phyloP scores from a whole-genome alignment of 2,797 vertebrate genomes.

The Darevskia mixta region DNA sequence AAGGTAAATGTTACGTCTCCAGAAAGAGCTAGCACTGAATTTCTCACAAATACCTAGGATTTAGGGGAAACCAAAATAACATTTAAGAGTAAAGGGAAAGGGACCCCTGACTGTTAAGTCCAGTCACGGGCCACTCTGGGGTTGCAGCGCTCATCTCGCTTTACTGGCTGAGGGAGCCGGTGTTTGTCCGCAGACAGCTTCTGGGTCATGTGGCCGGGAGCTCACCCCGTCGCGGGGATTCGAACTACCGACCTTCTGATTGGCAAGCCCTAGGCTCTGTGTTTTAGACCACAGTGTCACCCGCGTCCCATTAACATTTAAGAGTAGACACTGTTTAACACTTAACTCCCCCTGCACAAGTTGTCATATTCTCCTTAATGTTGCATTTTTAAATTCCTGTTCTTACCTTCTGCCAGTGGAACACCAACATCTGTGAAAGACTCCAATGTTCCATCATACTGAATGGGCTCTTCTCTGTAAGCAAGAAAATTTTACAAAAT shows the following conservation, averaged over 20 bases:
- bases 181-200: too few relatives aligned
- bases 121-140: too few relatives aligned
- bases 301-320: not conserved
- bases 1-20: not conserved
- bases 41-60: not conserved
- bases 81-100: not conserved
- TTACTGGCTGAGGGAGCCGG: too few relatives aligned
- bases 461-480: conserved; percentile 60
- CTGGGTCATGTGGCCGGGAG: too few relatives aligned
- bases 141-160: too few relatives aligned
- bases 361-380: conserved; percentile 23
- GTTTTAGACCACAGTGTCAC: too few relatives aligned
- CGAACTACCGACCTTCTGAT: too few relatives aligned
- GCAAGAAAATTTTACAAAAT: conserved; percentile 46
- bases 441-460: conserved; percentile 53
- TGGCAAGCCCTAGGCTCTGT: too few relatives aligned
- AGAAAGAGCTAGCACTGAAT: not conserved
- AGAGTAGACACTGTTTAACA: not conserved
- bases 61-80: not conserved
- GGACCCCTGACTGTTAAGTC: too few relatives aligned
- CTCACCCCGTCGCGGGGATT: too few relatives aligned
- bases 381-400: conserved; percentile 12
- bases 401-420: conserved; percentile 74
- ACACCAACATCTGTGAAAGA: conserved; percentile 47
- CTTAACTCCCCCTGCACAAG: not conserved